phyloP scores from a whole-genome alignment of 2,797 vertebrate genomes.

The Podargus strigoides region DNA sequence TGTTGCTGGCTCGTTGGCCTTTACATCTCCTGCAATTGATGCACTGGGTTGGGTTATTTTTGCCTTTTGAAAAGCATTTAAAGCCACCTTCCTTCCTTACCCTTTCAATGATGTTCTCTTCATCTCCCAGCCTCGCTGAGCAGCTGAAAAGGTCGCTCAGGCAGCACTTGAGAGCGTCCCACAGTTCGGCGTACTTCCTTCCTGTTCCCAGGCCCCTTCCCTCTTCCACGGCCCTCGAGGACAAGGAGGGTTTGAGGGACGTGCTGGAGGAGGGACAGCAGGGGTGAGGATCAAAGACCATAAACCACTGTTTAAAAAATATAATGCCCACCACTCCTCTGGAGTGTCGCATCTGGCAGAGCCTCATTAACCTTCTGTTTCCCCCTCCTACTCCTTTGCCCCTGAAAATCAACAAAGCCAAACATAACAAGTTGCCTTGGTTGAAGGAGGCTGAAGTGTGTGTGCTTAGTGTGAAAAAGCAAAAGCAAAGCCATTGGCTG shows the following conservation, averaged over 20 bases:
- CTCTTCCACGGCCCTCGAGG: not conserved
- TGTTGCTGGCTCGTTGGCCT: not conserved
- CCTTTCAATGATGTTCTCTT: not conserved
- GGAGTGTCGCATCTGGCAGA: not conserved
- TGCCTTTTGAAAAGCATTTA: not conserved
- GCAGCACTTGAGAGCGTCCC: not conserved
- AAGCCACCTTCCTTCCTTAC: not conserved
- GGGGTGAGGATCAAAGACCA: conserved; percentile 48
- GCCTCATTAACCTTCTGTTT: conserved; percentile 42
- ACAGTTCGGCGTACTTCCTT: not conserved
- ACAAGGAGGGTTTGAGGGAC: not conserved
- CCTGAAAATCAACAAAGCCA: conserved; percentile 46
- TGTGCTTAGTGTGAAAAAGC: conserved; percentile 34
- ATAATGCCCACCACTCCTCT: not conserved
- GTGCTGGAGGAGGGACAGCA: not conserved
- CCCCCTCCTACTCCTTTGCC: conserved; percentile 26
- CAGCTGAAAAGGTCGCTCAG: not conserved
- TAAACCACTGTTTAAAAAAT: not conserved
- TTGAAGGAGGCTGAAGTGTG: conserved; percentile 4
- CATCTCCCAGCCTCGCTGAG: not conserved
- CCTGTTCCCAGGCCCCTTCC: conserved; percentile 54
- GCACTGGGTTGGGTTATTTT: not conserved
- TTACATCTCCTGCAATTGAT: not conserved
- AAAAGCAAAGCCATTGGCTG: not conserved
- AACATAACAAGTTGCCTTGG: not conserved